Conservation (phyloP, 1,140 invertebrate species). For the Drosophila cardini region DNA sequence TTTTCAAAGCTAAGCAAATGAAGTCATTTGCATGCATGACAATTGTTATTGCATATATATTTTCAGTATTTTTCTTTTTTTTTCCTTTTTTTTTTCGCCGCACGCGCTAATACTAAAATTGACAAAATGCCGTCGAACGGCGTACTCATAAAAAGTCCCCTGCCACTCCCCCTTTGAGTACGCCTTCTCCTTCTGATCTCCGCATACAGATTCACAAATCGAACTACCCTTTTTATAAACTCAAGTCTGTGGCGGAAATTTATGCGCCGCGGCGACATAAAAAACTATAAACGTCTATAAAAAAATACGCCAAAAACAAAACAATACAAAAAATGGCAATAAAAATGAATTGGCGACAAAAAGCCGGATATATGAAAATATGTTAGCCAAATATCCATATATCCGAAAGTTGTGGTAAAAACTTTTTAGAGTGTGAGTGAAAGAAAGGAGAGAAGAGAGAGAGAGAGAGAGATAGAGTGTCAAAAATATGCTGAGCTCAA, state of each 20-base stretch:
- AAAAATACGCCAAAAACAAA: conserved; percentile 33
- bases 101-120: conserved; percentile 74
- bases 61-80: background rate
- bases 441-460: no score
- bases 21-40: conserved; percentile 84
- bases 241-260: conserved; percentile 52
- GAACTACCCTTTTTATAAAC: conserved; percentile 70
- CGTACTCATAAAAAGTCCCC: conserved; percentile 18
- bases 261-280: conserved; percentile 65
- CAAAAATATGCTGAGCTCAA: conserved; percentile 4
- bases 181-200: background rate
- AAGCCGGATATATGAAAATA: conserved; percentile 79
- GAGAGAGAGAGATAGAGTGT: background rate
- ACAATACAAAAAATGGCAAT: conserved; percentile 53
- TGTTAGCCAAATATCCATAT: conserved; percentile 57
- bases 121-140: conserved; percentile 59
- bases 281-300: conserved; percentile 81
- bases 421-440: background rate
- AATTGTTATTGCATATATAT: conserved; percentile 77
- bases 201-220: conserved; percentile 37
- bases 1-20: conserved; percentile 58
- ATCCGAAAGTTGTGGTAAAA: conserved; percentile 23
- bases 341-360: conserved; percentile 78
- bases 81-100: conserved; percentile 51
- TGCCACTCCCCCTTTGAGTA: background rate